Percentiles rank a stretch among this genome's conserved stretches.
Evolutionary conservation across 23 tunicate species (phyloP).

Genomic region (Oikopleura vanhoeffeni): DNA sequence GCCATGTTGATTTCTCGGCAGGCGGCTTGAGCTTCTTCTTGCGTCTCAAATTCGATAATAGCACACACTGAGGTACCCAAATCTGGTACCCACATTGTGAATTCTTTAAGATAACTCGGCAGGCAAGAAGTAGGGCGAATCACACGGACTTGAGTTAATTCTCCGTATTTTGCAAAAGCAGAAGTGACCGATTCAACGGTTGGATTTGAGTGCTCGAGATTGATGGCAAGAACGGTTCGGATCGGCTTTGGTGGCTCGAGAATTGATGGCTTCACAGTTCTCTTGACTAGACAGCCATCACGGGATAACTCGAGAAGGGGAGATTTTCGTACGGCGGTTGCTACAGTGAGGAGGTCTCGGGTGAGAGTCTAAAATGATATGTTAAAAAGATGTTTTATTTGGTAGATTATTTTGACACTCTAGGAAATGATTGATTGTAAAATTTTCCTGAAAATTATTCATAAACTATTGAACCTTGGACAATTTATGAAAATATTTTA

Average conservation of each 20-base stretch:
- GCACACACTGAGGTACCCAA: conserved; percentile 57
- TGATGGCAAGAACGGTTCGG: conserved; percentile 77
- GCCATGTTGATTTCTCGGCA: conserved; percentile 96
- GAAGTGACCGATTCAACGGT: conserved; percentile 72
- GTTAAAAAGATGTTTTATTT: too few relatives aligned
- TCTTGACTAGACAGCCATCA: conserved; percentile 42
- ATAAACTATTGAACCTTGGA: too few relatives aligned
- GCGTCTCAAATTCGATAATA: conserved; percentile 55
- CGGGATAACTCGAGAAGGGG: conserved; percentile 37
- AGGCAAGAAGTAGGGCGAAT: conserved; percentile 51
- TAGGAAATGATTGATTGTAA: too few relatives aligned
- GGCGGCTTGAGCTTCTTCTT: conserved; percentile 83
- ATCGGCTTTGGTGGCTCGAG: conserved; percentile 54
- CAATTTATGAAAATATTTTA: too few relatives aligned
- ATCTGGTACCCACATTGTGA: conserved; percentile 92
- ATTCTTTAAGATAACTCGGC: conserved; percentile 63
- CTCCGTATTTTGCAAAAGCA: conserved; percentile 55
- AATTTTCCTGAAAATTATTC: too few relatives aligned
- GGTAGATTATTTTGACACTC: too few relatives aligned
- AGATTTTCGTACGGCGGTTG: conserved; percentile 37
- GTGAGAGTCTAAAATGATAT: conserved; percentile 20
- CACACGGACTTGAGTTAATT: conserved; percentile 76
- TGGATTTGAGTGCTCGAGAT: conserved; percentile 50
- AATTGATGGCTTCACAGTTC: neutral
- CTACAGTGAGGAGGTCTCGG: conserved; percentile 48